Conservation (phyloP, 2,113 vertebrate species). For the Silurus asotus region DNA sequence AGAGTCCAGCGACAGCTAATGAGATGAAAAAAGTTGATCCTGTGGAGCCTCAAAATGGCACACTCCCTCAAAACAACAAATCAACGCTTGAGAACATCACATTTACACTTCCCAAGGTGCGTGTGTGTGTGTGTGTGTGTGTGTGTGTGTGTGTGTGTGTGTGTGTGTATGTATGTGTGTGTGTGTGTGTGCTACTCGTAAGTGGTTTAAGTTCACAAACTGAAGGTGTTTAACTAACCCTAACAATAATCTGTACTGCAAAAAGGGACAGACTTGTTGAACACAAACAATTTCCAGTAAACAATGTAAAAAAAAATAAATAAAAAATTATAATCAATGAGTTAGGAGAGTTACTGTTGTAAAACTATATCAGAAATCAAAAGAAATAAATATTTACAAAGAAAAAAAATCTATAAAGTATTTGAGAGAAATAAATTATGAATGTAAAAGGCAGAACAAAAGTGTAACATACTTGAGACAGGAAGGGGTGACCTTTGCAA, state of each 20-base stretch:
- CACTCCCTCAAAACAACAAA: background rate
- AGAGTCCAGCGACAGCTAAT: background rate
- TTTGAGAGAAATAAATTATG: too few relatives aligned
- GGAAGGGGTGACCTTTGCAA: too few relatives aligned
- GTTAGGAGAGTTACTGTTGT: too few relatives aligned
- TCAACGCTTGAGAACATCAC: slow-evolving; percentile 70
- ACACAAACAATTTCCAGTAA: background rate
- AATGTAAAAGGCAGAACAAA: too few relatives aligned
- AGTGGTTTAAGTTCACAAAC: background rate
- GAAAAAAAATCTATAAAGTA: too few relatives aligned
- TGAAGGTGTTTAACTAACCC: background rate
- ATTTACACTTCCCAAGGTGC: slow-evolving; percentile 77
- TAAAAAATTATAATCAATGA: background rate
- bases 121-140: background rate
- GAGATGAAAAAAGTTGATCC: background rate
- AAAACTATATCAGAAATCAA: too few relatives aligned
- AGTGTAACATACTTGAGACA: too few relatives aligned
- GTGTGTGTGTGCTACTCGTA: background rate
- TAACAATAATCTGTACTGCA: background rate
- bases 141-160: background rate
- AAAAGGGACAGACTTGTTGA: background rate
- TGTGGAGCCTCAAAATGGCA: slow-evolving; percentile 15
- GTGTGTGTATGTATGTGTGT: slow-evolving; percentile 55
- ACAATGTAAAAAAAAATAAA: too few relatives aligned
- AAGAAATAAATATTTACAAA: too few relatives aligned